Evolutionary conservation across 2,113 vertebrate genomes (phyloP).

Genomic region (Craseonycteris thonglongyai): DNA sequence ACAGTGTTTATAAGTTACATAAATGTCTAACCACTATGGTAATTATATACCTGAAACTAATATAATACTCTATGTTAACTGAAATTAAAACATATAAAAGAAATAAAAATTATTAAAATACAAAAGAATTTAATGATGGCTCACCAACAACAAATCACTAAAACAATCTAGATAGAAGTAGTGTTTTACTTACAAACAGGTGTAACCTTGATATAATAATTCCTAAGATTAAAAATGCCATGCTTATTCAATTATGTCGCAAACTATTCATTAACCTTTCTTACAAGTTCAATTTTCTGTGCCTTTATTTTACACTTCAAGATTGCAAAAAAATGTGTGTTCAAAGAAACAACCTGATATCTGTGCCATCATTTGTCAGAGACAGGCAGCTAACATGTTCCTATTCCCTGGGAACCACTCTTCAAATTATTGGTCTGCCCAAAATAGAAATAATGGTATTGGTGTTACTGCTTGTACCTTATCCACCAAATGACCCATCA

Average conservation of each 20-base stretch:
- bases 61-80: too few relatives aligned
- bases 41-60: too few relatives aligned
- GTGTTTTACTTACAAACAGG: slow-evolving; percentile 1
- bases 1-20: too few relatives aligned
- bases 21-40: too few relatives aligned
- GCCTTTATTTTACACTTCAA: background rate
- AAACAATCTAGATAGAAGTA: background rate
- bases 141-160: background rate
- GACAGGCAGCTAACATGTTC: background rate
- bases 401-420: background rate
- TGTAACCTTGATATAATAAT: background rate
- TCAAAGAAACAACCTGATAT: background rate
- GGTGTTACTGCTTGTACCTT: background rate
- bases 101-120: background rate
- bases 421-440: background rate
- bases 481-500: background rate
- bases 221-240: background rate
- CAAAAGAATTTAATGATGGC: background rate
- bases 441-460: background rate
- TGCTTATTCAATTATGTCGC: background rate
- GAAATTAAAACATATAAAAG: too few relatives aligned
- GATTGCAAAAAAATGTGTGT: background rate
- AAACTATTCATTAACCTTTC: background rate
- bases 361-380: background rate
- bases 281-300: background rate